Conservation (phyloP, 2,113 vertebrate species). For the Atractosteus spatula region DNA sequence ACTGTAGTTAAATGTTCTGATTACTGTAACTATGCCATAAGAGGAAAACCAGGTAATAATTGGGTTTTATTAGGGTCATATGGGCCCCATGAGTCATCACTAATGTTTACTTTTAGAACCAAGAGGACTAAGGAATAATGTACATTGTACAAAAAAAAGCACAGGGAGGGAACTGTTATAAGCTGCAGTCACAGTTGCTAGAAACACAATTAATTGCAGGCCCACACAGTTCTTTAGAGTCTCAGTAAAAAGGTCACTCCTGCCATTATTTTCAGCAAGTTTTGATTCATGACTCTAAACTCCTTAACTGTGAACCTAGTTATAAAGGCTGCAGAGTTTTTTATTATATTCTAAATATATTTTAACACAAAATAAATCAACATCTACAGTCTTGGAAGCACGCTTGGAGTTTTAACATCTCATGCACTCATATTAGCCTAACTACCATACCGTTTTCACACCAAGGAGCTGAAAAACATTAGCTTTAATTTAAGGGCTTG, state of each 20-base stretch:
- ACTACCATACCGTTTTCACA: too few relatives aligned
- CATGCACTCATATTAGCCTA: too few relatives aligned
- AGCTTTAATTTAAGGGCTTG: too few relatives aligned
- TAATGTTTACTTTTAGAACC: slow-evolving; percentile 10
- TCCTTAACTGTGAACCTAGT: neutral
- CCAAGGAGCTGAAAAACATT: too few relatives aligned
- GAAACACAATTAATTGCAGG: slow-evolving; percentile 31
- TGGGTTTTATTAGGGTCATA: slow-evolving; percentile 33
- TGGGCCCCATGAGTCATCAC: slow-evolving; percentile 33
- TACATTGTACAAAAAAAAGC: slow-evolving; percentile 9
- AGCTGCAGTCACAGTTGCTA: slow-evolving; percentile 13
- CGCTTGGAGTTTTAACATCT: too few relatives aligned
- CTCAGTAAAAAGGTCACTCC: slow-evolving; percentile 43
- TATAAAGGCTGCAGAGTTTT: neutral
- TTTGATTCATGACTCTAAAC: slow-evolving; percentile 12
- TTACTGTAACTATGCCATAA: neutral
- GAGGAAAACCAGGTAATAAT: slow-evolving; percentile 25
- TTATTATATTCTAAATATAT: slow-evolving; percentile 2
- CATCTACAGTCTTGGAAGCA: neutral
- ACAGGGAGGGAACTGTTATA: slow-evolving; percentile 33
- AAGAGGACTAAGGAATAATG: slow-evolving; percentile 12
- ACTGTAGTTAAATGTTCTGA: neutral
- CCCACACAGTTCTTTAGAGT: slow-evolving; percentile 28
- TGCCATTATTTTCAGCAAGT: slow-evolving; percentile 25
- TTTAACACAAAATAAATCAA: slow-evolving; percentile 10